These are phyloP conservation scores for Crocodylus rhombifer DNA, from an alignment of 2,797 vertebrate species.

Conservation along the genomic window DNA sequence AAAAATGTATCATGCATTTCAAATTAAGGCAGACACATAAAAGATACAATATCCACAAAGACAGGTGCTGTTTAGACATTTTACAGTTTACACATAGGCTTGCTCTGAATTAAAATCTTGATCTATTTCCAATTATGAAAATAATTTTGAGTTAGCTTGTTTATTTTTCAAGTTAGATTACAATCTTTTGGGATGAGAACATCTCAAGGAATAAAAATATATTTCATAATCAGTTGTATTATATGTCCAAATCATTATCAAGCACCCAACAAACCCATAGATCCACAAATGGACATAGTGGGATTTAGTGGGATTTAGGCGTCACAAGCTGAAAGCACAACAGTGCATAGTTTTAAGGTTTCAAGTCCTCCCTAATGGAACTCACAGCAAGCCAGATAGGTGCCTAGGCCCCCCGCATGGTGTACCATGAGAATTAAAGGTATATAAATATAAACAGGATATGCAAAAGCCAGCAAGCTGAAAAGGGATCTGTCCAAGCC, in stretches of 20 bases:
- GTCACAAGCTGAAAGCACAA: too few relatives aligned
- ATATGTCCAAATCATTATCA: not conserved
- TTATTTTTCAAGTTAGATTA: not conserved
- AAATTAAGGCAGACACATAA: not conserved
- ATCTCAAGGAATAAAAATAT: not conserved
- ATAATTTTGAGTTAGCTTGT: not conserved
- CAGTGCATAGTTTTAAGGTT: too few relatives aligned
- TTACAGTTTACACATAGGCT: not conserved
- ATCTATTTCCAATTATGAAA: not conserved
- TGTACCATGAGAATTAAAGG: not conserved
- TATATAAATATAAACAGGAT: not conserved
- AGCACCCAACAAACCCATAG: not conserved
- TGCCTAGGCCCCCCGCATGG: not conserved
- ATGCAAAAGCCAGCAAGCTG: not conserved
- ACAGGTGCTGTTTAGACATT: not conserved
- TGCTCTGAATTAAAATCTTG: not conserved
- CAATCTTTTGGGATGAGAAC: not conserved
- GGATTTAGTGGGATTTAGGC: too few relatives aligned
- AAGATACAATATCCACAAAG: not conserved
- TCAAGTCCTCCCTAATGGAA: not conserved
- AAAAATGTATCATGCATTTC: not conserved
- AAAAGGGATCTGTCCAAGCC: not conserved
- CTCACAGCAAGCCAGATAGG: not conserved
- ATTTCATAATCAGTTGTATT: not conserved
- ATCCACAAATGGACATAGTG: too few relatives aligned